Conservation (phyloP, 2,888 invertebrate genomes). For the Adelognathus sp. region DNA sequence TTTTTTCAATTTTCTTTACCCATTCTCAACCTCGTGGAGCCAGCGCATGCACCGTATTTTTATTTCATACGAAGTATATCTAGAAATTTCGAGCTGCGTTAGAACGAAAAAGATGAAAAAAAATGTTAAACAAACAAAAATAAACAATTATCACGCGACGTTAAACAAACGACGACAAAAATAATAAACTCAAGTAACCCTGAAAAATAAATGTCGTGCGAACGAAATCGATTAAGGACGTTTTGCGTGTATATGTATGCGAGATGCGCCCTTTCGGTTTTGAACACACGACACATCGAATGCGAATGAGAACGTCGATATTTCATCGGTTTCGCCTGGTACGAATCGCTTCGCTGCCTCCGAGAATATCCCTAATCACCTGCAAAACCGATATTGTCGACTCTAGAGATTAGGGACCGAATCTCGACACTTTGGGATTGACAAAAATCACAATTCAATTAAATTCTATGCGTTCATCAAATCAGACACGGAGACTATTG, state of each 20-base stretch:
- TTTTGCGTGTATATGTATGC: neutral
- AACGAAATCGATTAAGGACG: neutral
- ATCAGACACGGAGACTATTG: constrained; percentile 12
- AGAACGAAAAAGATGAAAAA: neutral
- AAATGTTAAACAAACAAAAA: neutral
- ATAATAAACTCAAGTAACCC: constrained; percentile 1
- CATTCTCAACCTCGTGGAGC: constrained; percentile 3
- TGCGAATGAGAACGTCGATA: neutral
- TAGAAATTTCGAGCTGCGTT: neutral
- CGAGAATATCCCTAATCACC: neutral
- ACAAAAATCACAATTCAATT: constrained; percentile 34
- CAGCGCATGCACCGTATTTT: constrained; percentile 37
- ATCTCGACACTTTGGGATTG: neutral
- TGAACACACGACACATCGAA: neutral
- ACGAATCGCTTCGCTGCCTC: neutral
- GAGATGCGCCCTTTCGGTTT: neutral
- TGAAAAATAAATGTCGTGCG: neutral
- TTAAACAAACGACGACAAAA: constrained; percentile 26
- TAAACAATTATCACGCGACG: neutral
- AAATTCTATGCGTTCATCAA: constrained; percentile 21
- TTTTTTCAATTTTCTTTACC: neutral
- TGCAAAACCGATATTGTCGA: neutral
- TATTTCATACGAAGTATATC: constrained; percentile 13
- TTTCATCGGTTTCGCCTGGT: neutral
- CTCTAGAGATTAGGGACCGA: neutral